Base-by-base conservation (phyloP, 2,888 invertebrate genomes). In the Sturmia bella region DNA sequence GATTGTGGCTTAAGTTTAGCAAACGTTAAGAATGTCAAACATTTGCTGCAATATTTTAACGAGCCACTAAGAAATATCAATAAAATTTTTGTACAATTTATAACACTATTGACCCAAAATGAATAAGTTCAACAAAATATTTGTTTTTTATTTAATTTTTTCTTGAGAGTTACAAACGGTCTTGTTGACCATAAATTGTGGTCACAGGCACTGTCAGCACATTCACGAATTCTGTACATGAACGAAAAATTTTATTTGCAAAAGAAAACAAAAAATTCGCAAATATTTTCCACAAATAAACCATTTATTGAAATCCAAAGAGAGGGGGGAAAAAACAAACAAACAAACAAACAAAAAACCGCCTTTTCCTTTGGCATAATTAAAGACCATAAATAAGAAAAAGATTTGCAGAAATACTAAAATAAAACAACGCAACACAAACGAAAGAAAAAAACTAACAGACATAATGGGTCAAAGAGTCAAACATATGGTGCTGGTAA, bases 401-500 rank as follows among this genome's bases (percentile, higher is more conserved):
- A 78, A 48, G 74, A 75, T 61, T 78, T 75, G 63, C 52, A 37
- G 19, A 54, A 56, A 3, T 32, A 32, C 5, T 32, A 32, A 32
- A 48, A 63, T 52, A 69, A n/a, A 19, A 50, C 11, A 21, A 39
- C 2, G 12, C 39, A 19, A 45, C 17, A 17, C 15, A 17, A 45
- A 45, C 5, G 4, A 50, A 59, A 32, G 52, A 50, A 63, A 21
- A 17, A 64, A 75, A 73, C 64, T 75, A 59, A 70, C 61, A 54
- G 82, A 82, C 56, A 75, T 66, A 75, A 78, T 82, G 78, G 82
- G 82, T 82, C 82, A 82, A 82, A 66, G 15, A 75, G 82, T 82
- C 78, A 82, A 82, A 78, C 82, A 82, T 82, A 82, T 82, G 82
- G 82, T 78, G n/a, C n/a, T n/a, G 82, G 82, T 61, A 57, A 73